Base-by-base conservation (phyloP, 1,140 invertebrate genomes). In the Drosophila cardini region DNA sequence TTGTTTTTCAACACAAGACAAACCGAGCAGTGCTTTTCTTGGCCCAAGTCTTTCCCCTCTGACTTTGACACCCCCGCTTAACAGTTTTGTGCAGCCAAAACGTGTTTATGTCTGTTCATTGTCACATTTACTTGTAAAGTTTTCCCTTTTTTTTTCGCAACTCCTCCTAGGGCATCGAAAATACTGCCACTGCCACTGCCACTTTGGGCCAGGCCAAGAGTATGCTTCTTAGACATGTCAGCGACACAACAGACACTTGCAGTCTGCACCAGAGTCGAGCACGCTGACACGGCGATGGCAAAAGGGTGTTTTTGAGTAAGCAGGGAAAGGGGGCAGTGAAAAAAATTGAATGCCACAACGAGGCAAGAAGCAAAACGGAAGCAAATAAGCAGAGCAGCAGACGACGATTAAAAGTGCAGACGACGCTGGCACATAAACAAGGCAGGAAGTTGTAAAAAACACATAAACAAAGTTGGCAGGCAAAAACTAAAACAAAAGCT, bases 101-200 rank as follows among this genome's bases (percentile, higher is more conserved):
- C 78, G 78, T 80, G 76, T 78, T 80, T 80, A 80, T 78, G 78
- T 78, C 78, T 80, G 78, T 80, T 80, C 76, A 80, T 80, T 80
- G 78, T 80, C 78, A 76, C 78, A 80, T 80, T 80, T 80, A 71
- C 76, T 78, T 75, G 75, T 78, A 78, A 79, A 79, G 45, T 79
- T 79, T 64, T 67, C 60, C 45, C 36, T 62, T 46, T 34, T 55
- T 26, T 26, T 30, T 15, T 8, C 13, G 11, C 40, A 7, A 4
- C 16, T 16, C 53, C 36, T 32, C 4, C 16, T 0, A 6, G 10
- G 15, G 6, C 43, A 32, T 18, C 32, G 34, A 38, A 38, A 55
- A 8, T 38, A 32, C 55, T 58, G 34, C 53, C 40, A 72, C 57
- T 64, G 65, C 58, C 30, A 69, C 57, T 78, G 78, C 65, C 65